A percentile compares a stretch with the other conserved stretches of the same genome.
Evolutionary conservation across 2,888 invertebrate genomes (phyloP).

Genomic region (Macropis europaea): DNA sequence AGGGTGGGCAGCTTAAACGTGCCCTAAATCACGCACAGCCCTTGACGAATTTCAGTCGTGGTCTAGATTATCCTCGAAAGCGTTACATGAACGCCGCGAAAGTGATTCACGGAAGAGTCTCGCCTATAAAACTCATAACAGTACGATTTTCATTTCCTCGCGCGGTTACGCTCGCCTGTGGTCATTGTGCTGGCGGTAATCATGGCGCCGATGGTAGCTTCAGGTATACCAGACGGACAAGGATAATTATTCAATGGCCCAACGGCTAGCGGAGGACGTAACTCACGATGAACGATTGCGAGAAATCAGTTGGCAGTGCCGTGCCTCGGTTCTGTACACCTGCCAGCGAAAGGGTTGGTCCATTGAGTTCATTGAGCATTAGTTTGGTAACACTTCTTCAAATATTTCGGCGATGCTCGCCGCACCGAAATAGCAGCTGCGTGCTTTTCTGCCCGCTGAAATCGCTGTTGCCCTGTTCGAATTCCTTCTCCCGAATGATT

Average conservation of each 20-base stretch:
- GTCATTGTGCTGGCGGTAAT: neutral
- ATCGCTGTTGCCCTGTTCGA: neutral
- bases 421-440: constrained; percentile 27
- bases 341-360: constrained; percentile 42
- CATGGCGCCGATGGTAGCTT: neutral
- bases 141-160: neutral
- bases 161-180: neutral
- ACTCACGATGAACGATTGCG: constrained; percentile 20
- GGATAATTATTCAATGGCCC: constrained; percentile 29
- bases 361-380: constrained; percentile 55
- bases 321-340: constrained; percentile 16
- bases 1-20: no score
- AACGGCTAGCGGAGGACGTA: neutral
- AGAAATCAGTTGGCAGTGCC: constrained; percentile 30
- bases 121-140: constrained; percentile 5
- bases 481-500: neutral
- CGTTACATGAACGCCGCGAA: constrained; percentile 31
- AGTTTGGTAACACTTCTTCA: constrained; percentile 39
- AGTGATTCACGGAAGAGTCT: constrained; percentile 24
- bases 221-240: neutral
- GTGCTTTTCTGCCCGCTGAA: constrained; percentile 28
- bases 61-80: constrained; percentile 8
- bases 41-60: neutral
- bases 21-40: no score
- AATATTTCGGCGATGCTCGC: constrained; percentile 36